Evolutionary conservation across 1,140 invertebrate species (phyloP).

Genomic region (Nephotettix cincticeps): DNA sequence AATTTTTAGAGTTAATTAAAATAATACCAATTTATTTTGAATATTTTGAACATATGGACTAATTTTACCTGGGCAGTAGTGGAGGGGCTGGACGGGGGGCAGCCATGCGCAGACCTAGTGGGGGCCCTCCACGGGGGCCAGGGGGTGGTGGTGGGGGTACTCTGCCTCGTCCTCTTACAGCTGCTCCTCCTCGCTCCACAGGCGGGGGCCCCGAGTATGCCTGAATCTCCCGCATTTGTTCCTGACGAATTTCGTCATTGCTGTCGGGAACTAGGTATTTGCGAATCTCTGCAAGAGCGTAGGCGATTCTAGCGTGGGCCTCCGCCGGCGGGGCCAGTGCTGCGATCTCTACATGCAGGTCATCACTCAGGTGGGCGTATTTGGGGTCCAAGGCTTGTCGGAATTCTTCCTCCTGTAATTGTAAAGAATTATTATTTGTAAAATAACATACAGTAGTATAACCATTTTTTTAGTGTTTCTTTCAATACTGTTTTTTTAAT

Average conservation of each 20-base stretch:
- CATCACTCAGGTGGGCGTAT: constrained; percentile 88
- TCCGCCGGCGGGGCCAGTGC: constrained; percentile 87
- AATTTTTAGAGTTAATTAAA: no score
- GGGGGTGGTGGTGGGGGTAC: constrained; percentile 32
- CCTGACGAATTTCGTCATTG: constrained; percentile 77
- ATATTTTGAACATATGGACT: no score
- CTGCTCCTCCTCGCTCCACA: constrained; percentile 36
- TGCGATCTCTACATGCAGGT: constrained; percentile 91
- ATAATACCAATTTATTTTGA: no score
- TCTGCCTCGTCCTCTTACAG: constrained; percentile 41
- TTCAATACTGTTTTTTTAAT: no score
- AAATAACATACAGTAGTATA: no score
- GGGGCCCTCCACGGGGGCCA: constrained; percentile 16
- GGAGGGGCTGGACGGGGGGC: constrained; percentile 49
- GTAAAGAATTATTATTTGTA: no score
- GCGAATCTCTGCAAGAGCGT: constrained; percentile 75
- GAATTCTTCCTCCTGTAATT: constrained; percentile 82
- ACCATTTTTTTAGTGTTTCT: no score
- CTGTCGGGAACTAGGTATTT: constrained; percentile 61
- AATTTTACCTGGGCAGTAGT: constrained; percentile 11
- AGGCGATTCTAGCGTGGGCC: constrained; percentile 87
- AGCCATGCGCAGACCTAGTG: constrained; percentile 34
- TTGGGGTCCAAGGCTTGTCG: constrained; percentile 85
- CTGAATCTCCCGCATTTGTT: constrained; percentile 73
- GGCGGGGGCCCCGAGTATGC: constrained; percentile 39